phyloP scores from a whole-genome alignment of 2,797 vertebrate species.

The Microtus agrestis region DNA sequence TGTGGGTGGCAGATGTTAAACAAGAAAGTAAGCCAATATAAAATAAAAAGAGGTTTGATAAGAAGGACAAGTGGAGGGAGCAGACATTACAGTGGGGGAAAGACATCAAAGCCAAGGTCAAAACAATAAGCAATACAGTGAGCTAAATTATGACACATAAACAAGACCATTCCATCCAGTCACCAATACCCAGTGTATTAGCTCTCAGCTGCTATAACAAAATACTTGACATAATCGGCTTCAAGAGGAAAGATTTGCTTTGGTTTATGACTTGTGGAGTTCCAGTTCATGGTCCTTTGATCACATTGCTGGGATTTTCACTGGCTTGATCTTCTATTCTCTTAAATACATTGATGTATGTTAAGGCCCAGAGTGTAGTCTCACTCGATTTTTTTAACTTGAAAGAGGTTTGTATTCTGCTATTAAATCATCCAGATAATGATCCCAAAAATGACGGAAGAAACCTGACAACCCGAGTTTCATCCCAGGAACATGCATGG shows the following conservation, averaged over 20 bases:
- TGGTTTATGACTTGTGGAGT: not conserved
- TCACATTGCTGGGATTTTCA: not conserved
- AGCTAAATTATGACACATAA: not conserved
- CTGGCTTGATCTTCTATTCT: not conserved
- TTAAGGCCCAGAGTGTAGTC: not conserved
- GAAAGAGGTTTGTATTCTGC: not conserved
- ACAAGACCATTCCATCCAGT: not conserved
- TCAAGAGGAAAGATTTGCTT: not conserved
- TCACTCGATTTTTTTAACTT: not conserved
- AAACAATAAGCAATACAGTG: not conserved
- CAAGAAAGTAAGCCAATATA: not conserved
- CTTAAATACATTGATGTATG: not conserved
- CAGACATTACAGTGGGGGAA: not conserved
- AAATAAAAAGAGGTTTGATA: not conserved
- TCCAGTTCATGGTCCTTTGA: not conserved
- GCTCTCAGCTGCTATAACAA: not conserved
- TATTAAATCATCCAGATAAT: not conserved
- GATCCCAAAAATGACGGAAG: not conserved
- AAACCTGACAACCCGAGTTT: not conserved
- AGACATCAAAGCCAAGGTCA: not conserved
- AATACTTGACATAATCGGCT: not conserved
- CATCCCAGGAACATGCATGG: not conserved
- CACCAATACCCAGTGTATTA: not conserved
- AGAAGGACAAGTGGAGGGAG: not conserved
- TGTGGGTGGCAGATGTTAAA: not conserved